Base-by-base conservation (phyloP, 2,888 invertebrate species). In the Drosophila phalerata region DNA sequence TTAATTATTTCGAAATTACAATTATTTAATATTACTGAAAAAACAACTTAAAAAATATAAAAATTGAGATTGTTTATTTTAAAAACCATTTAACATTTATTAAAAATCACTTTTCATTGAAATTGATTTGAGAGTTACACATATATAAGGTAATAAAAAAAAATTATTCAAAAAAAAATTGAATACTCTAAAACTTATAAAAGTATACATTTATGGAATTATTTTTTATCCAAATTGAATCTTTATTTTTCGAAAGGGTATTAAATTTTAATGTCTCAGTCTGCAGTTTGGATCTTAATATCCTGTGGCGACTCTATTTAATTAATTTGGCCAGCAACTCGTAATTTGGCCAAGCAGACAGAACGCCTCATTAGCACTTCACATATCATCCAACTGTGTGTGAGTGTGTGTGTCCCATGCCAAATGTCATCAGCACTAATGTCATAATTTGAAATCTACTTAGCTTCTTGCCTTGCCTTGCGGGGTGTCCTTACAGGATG, bases 381-480 rank as follows among this genome's bases (percentile, higher is more conserved):
- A 78, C 76, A 76, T 69, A 65, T 61, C 73, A 71, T 42, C 43
- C 49, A 34, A 28, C 4, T 1, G 38, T 38, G 22, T 34, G 15
- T 42, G 48, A 45, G 11, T 40, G 48, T 53, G 47, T 28, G 8
- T 42, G 38, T 48, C 63, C 17, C 62, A 42, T 25, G 78, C 73
- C 71, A 81, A 88, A 81, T 88, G 89, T 81, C 89, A 85, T 84
- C 84, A 85, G 49, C 79, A 81, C 89, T 89, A 85, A 85, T 85
- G 89, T 87, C 89, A 89, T 85, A 87, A 87, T 89, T 85, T 85
- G 69, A 84, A 89, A 89, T 87, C 88, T 85, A 85, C 89, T 85
- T 89, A 89, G 87, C 63, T 64, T 45, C 17, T 30, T 37, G 37
- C n/a, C 37, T 47, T 32, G 34, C 22, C 53, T 55, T n/a, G 8